Evolutionary conservation across 2,113 vertebrate species (phyloP).

Genomic region (Solea solea): DNA sequence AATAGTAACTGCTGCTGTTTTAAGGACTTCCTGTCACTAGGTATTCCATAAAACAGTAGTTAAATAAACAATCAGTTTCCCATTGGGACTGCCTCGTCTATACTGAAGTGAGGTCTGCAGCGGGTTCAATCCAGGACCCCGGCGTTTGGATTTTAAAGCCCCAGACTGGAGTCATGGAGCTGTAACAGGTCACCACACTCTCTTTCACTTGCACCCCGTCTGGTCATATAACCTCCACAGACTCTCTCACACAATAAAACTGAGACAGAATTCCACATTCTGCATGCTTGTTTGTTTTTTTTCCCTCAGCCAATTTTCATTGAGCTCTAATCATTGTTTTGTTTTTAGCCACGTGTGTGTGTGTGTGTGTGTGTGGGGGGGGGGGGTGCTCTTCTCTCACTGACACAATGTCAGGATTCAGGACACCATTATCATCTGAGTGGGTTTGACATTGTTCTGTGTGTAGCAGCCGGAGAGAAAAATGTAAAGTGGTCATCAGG

Average conservation of each 20-base stretch:
- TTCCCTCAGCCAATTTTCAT: slow-evolving; percentile 35
- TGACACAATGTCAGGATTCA: slow-evolving; percentile 3
- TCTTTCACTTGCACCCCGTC: slow-evolving; percentile 64
- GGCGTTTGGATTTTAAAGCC: slow-evolving; percentile 69
- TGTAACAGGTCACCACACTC: slow-evolving; percentile 77
- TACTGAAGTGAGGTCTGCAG: slow-evolving; percentile 53
- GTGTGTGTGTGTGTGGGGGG: neutral
- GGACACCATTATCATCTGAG: slow-evolving; percentile 7
- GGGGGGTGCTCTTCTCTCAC: slow-evolving; percentile 11
- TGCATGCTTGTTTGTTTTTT: slow-evolving; percentile 30
- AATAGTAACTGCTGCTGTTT: slow-evolving; percentile 85
- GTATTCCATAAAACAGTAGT: slow-evolving; percentile 81
- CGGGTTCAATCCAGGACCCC: slow-evolving; percentile 65
- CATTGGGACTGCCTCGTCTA: slow-evolving; percentile 64
- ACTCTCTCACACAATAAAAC: slow-evolving; percentile 10
- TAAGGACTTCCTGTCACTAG: slow-evolving; percentile 82
- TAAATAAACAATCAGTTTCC: slow-evolving; percentile 81
- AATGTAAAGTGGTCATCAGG: neutral
- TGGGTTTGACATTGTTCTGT: slow-evolving; percentile 5
- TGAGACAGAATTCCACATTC: slow-evolving; percentile 47
- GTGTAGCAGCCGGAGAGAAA: slow-evolving; percentile 4
- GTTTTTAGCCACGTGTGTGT: neutral
- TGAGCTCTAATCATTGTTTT: slow-evolving; percentile 33
- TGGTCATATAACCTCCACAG: slow-evolving; percentile 65
- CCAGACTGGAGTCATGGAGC: slow-evolving; percentile 67